Evolutionary conservation across 2,113 vertebrate species (phyloP).

Genomic region (Antigone vipio): DNA sequence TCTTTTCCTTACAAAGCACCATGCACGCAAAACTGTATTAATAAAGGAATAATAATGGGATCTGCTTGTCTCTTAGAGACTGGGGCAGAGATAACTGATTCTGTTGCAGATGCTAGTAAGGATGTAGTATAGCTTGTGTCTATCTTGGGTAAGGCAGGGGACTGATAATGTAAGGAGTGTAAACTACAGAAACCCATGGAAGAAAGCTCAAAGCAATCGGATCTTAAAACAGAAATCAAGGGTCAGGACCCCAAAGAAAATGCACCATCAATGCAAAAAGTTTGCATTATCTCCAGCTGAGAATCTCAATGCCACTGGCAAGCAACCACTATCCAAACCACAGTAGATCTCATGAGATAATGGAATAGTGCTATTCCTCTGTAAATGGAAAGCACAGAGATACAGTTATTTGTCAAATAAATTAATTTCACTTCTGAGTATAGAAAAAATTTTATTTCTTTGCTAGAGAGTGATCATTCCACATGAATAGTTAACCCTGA

Average conservation of each 20-base stretch:
- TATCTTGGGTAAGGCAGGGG: background rate
- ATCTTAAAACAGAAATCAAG: background rate
- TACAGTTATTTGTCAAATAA: background rate
- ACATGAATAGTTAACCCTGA: background rate
- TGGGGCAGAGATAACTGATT: background rate
- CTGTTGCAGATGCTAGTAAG: background rate
- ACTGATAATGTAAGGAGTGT: background rate
- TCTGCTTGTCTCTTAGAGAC: slow-evolving; percentile 12
- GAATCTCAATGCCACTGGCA: background rate
- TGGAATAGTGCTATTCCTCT: background rate
- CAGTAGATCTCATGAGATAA: background rate
- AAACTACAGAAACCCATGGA: background rate
- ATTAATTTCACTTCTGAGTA: background rate
- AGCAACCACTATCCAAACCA: background rate
- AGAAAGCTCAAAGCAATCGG: background rate
- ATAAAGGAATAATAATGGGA: slow-evolving; percentile 16
- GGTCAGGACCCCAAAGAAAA: background rate
- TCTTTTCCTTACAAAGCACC: slow-evolving; percentile 25
- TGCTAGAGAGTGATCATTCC: background rate
- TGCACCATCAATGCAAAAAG: background rate
- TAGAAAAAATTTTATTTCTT: background rate
- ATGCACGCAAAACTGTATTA: background rate
- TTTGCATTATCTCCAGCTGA: background rate
- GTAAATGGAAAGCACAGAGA: background rate
- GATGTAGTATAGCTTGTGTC: background rate